Evolutionary conservation across 2,888 invertebrate genomes (phyloP), one percentile per base, ranked within the genome.

Genomic region (Hetaerina titia): DNA sequence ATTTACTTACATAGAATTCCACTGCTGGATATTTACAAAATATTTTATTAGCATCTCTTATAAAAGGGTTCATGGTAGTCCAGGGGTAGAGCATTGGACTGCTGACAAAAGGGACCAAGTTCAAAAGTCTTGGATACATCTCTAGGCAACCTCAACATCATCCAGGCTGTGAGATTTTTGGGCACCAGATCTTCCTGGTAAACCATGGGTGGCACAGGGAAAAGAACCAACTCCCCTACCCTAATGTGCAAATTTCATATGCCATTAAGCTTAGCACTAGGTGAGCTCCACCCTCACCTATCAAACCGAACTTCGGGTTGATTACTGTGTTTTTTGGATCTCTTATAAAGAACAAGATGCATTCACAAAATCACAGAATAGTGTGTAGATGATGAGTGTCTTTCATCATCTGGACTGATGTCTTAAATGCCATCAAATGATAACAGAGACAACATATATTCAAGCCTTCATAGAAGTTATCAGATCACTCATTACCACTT

Each of bases 381-480:
- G 92, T 92, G 25, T 11, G n/a, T 81, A 81, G 81, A 45, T 56
- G 22, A 64, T 64, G 45, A 69, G 45, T 45, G 45, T 19, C 64
- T 63, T 57, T 64, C 63, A 69, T 92, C 64, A 19, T 22, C 25
- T 69, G 22, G 81, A 81, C 45, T 64, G 92, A 64, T 63, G 64
- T 56, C 31, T 45, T 69, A 22, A 22, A 92, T 45, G 64, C n/a
- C 92, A 92, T 69, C 92, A 69, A 92, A 60, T 92, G 56, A 64
- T 92, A 92, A 92, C 69, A 17, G 7, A 63, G 64, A 69, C 19
- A 92, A 89, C 45, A 92, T 92, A 31, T 45, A 25, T 92, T 22
- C 9, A 69, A 92, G 69, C 56, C 92, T 92, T 92, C 92, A 92
- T 92, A 92, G 92, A 92, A 92, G 92, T 69, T 92, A 92, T 69